phyloP scores from a whole-genome alignment of 2,888 invertebrate species.

The Melinopterus prodromus region DNA sequence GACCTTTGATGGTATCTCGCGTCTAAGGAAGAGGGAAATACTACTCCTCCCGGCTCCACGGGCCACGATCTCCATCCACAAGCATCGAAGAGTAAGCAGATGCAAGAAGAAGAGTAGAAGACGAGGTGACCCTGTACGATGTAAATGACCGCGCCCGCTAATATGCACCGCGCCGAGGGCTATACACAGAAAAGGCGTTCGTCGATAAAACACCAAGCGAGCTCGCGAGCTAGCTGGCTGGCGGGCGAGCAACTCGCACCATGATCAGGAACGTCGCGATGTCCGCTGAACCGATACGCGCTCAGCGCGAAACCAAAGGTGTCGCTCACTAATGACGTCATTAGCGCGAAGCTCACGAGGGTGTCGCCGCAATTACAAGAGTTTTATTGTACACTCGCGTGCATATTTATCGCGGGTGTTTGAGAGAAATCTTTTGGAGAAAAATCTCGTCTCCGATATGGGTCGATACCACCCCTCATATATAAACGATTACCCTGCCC shows the following conservation, averaged over 20 bases:
- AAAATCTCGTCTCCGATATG: no score
- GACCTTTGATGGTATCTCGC: not conserved
- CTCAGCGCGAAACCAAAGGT: not conserved
- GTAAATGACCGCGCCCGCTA: not conserved
- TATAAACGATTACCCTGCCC: no score
- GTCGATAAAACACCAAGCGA: conserved; percentile 12
- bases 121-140: not conserved
- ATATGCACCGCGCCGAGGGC: not conserved
- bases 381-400: not conserved
- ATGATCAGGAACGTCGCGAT: not conserved
- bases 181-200: conserved; percentile 28
- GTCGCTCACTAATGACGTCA: not conserved
- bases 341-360: not conserved
- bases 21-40: not conserved
- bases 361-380: not conserved
- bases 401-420: no score
- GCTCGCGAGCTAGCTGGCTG: not conserved
- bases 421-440: no score
- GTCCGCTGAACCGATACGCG: not conserved
- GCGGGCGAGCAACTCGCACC: no score
- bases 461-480: no score
- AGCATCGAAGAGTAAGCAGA: not conserved
- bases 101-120: not conserved
- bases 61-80: not conserved
- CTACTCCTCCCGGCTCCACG: not conserved